phyloP scores from a whole-genome alignment of 2,888 invertebrate species.

The Drosophila affinis region DNA sequence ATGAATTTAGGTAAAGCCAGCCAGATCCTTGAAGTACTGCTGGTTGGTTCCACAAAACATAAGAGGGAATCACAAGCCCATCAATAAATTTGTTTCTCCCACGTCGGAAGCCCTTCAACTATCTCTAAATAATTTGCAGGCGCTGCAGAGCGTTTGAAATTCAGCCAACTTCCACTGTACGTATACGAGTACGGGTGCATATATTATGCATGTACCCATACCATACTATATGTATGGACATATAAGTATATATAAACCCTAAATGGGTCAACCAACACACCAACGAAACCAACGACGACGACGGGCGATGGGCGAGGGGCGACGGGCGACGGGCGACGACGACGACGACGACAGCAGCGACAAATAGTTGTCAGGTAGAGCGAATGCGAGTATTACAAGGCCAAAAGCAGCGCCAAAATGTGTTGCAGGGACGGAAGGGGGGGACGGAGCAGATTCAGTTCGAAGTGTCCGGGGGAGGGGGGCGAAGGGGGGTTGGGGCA shows the following conservation, averaged over 20 bases:
- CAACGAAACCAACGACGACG: conserved; percentile 13
- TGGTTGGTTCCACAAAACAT: not conserved
- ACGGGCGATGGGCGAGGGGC: not conserved
- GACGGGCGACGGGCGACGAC: not conserved
- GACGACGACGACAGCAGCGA: conserved; percentile 40
- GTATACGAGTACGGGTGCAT: conserved; percentile 9
- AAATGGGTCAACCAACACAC: conserved; percentile 65
- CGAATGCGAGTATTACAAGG: conserved; percentile 48
- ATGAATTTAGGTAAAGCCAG: not conserved
- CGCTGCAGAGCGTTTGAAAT: not conserved
- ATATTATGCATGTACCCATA: conserved; percentile 8
- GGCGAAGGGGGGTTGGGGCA: not conserved
- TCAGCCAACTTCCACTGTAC: conserved; percentile 3
- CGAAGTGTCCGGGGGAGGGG: conserved; percentile 7
- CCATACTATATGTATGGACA: conserved; percentile 5
- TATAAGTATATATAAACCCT: conserved; percentile 39
- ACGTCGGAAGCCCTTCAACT: not conserved
- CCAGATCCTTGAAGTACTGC: not conserved
- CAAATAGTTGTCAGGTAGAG: conserved; percentile 68
- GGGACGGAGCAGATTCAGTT: not conserved
- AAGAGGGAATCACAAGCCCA: not conserved
- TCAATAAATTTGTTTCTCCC: not conserved
- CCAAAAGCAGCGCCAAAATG: conserved; percentile 34
- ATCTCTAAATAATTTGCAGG: not conserved
- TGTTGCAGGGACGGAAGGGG: conserved; percentile 2